A percentile compares a stretch with the other conserved stretches of the same genome.
Conservation (phyloP, 2,113 vertebrate species). For the Pteronura brasiliensis region DNA sequence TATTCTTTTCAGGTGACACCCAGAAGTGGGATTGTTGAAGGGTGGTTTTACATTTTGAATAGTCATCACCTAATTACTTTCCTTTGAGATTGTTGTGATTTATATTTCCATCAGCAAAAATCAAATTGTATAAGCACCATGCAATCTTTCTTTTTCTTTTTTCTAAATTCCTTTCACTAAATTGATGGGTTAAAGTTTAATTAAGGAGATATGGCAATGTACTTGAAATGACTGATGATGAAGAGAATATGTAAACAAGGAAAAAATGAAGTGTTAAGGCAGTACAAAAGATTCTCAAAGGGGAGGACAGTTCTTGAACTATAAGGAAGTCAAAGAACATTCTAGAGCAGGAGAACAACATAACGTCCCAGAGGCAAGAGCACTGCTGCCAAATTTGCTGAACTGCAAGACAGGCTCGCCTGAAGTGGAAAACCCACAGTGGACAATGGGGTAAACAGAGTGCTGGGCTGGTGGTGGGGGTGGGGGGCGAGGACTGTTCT, state of each 20-base stretch:
- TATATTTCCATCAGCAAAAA: background rate
- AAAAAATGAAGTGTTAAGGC: background rate
- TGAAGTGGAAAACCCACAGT: background rate
- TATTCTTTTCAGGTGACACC: background rate
- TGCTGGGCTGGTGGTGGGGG: background rate
- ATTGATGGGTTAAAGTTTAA: background rate
- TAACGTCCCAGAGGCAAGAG: background rate
- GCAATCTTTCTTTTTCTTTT: background rate
- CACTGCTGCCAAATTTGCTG: background rate
- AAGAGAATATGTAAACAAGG: background rate
- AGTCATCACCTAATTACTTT: background rate
- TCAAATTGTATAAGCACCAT: background rate
- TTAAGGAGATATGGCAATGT: background rate
- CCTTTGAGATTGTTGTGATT: background rate
- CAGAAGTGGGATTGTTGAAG: background rate
- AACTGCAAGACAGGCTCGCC: background rate
- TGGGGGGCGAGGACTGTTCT: too few relatives aligned
- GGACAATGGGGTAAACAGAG: background rate
- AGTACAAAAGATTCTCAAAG: background rate
- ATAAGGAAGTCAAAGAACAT: background rate
- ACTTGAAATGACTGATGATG: background rate
- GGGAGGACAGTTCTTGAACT: background rate
- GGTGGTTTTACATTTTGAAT: background rate
- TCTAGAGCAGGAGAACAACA: background rate
- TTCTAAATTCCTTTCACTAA: background rate